Conservation (phyloP, 2,888 invertebrate species). For the Epistrophe eligans region DNA sequence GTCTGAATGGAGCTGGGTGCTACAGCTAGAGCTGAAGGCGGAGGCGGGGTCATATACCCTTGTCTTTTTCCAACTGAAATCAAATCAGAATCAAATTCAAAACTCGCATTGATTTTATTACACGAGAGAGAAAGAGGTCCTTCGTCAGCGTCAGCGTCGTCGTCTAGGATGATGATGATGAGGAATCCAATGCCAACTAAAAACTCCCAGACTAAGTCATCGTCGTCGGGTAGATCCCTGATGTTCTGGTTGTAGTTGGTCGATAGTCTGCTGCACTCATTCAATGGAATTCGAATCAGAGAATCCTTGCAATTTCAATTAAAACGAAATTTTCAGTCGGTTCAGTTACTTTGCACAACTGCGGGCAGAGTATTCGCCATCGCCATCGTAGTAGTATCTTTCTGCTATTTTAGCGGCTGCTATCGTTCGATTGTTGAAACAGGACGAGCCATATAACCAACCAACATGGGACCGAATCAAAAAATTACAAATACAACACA, state of each 20-base stretch:
- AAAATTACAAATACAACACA: not conserved
- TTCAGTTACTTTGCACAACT: slow-evolving; percentile 41
- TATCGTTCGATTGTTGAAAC: slow-evolving; percentile 35
- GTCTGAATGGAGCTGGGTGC: not conserved
- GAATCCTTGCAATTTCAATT: slow-evolving; percentile 75
- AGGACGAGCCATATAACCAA: slow-evolving; percentile 3
- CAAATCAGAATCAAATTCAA: slow-evolving; percentile 67
- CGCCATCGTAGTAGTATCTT: slow-evolving; percentile 13
- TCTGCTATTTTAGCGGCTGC: slow-evolving; percentile 27
- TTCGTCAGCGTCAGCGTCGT: slow-evolving; percentile 4
- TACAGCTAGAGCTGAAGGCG: not conserved
- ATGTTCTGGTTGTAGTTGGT: not conserved
- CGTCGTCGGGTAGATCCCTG: not conserved
- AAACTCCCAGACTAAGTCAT: slow-evolving; percentile 43
- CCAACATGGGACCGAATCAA: slow-evolving; percentile 15
- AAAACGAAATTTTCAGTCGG: slow-evolving; percentile 69
- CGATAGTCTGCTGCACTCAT: slow-evolving; percentile 56
- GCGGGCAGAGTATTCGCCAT: slow-evolving; percentile 27
- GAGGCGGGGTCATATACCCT: not conserved
- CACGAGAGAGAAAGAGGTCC: slow-evolving; percentile 11
- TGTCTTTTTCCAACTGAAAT: slow-evolving; percentile 31
- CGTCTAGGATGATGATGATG: slow-evolving; percentile 22
- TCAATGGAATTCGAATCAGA: slow-evolving; percentile 72
- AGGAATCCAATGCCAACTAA: slow-evolving; percentile 46
- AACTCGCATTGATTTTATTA: slow-evolving; percentile 71